Percentiles rank a stretch among this genome's conserved stretches.
These are phyloP conservation scores for Myotis lucifugus DNA, from an alignment of 2,113 vertebrate species.

Conservation along the genomic window DNA sequence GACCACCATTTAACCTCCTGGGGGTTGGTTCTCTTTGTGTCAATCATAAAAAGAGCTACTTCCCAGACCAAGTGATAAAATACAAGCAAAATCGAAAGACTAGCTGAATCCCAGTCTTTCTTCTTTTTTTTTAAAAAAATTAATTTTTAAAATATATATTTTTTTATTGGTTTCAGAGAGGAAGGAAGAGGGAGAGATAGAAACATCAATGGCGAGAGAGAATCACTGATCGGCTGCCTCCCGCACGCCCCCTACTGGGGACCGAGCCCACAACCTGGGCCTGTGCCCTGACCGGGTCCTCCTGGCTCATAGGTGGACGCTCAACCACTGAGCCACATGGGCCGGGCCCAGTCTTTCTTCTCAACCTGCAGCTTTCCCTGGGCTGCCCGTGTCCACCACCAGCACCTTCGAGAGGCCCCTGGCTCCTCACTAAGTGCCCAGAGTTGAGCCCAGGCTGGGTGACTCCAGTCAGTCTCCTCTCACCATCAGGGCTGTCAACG, in stretches of 20 bases:
- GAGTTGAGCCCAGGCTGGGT: neutral
- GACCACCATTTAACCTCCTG: neutral
- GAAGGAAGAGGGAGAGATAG: too few species aligned
- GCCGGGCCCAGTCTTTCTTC: neutral
- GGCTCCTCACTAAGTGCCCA: neutral
- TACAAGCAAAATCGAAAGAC: neutral
- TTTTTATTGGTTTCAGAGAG: too few species aligned
- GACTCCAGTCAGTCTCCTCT: neutral
- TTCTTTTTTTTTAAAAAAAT: neutral
- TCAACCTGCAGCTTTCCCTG: neutral
- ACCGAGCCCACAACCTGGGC: too few species aligned
- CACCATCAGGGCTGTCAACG: neutral
- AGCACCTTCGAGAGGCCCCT: neutral
- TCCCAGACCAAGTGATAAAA: neutral
- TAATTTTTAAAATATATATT: too few species aligned
- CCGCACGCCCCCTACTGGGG: too few species aligned
- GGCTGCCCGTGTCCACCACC: neutral
- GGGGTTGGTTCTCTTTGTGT: neutral
- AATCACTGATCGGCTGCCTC: too few species aligned
- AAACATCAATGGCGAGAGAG: too few species aligned
- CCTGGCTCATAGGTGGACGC: too few species aligned
- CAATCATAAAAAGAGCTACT: neutral
- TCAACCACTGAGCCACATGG: too few species aligned
- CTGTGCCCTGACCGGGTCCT: too few species aligned
- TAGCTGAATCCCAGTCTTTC: neutral